These are phyloP conservation scores for Zosterops japonicus DNA, from an alignment of 2,113 vertebrate genomes.

Conservation along the genomic window DNA sequence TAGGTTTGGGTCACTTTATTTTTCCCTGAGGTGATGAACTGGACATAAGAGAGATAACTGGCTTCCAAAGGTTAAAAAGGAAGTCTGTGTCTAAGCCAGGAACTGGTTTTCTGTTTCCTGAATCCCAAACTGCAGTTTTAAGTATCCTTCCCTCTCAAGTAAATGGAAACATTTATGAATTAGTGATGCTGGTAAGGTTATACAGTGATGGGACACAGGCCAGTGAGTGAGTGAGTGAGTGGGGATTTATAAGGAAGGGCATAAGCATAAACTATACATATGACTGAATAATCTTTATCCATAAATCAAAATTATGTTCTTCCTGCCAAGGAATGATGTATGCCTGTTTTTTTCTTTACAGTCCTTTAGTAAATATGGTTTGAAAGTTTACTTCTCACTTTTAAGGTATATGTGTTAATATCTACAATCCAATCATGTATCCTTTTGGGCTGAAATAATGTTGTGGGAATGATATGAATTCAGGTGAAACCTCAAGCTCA, in stretches of 20 bases:
- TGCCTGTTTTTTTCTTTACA: neutral
- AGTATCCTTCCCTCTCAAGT: neutral
- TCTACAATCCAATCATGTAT: neutral
- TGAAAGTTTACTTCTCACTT: neutral
- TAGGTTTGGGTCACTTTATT: neutral
- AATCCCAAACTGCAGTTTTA: neutral
- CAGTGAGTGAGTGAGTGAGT: neutral
- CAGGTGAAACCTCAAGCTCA: neutral
- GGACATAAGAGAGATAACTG: neutral
- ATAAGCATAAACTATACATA: neutral
- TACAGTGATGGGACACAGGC: neutral
- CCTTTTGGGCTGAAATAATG: neutral
- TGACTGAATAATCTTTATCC: neutral
- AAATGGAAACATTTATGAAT: neutral
- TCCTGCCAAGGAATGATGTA: neutral
- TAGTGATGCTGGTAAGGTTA: neutral
- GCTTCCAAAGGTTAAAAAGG: neutral
- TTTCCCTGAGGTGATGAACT: neutral
- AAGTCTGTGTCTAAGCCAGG: neutral
- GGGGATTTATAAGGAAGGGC: neutral
- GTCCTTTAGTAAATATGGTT: neutral
- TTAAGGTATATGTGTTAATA: neutral
- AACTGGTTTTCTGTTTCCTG: neutral
- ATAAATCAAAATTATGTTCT: neutral
- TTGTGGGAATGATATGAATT: neutral